These are phyloP conservation scores for Dromaius novaehollandiae DNA, from an alignment of 2,113 vertebrate species.

Conservation along the genomic window DNA sequence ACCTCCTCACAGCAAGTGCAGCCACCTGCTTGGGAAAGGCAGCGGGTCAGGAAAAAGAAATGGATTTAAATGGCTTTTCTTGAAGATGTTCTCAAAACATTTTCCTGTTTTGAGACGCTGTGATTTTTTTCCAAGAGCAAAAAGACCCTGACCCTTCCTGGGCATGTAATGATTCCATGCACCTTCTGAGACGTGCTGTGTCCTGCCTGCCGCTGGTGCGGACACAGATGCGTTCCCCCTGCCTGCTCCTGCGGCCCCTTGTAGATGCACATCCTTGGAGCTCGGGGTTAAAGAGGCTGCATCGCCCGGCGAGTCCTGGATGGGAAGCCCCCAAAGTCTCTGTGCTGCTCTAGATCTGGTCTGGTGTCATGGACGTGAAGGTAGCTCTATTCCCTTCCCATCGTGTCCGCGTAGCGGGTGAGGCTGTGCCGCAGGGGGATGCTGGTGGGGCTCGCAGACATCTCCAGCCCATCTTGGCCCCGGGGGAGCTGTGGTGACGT, in stretches of 20 bases:
- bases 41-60: not conserved
- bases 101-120: not conserved
- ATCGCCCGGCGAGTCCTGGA: accelerated
- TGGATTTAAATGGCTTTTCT: not conserved
- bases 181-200: not conserved
- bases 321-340: not conserved
- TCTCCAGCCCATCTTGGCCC: too few relatives aligned
- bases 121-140: not conserved
- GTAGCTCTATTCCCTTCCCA: not conserved
- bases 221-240: not conserved
- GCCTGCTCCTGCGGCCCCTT: not conserved
- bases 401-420: accelerated
- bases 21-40: not conserved
- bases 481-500: too few relatives aligned
- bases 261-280: accelerated
- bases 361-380: not conserved
- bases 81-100: not conserved
- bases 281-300: not conserved
- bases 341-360: not conserved
- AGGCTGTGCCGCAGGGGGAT: accelerated
- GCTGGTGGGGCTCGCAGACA: too few relatives aligned
- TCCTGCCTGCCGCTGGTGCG: not conserved
- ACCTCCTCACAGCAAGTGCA: accelerated
- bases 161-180: not conserved
- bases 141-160: not conserved